Evolutionary conservation across 30 jellyfish, hydroid and myxozoan genomes (phyloP), one percentile per base, ranked within the genome.

Genomic region (Aurelia coerulea): DNA sequence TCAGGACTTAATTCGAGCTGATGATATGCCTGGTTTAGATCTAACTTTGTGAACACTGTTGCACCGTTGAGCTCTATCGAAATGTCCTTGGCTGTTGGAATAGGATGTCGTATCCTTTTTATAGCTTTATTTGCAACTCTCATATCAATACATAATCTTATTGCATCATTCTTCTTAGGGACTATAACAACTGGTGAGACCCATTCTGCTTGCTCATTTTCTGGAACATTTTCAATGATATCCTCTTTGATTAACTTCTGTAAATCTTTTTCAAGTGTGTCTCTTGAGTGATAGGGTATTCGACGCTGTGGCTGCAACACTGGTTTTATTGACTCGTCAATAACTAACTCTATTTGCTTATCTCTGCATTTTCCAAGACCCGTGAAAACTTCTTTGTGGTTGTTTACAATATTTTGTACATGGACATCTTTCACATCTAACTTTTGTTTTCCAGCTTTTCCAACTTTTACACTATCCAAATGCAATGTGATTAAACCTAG

Each of bases 101-200:
- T 84, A 1, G 84, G 65, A 59, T 84, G 80, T 19, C 88, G 75
- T 15, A 35, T 86, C 9, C 81, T 66, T 42, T 84, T 16, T 60
- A 84, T 34, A 19, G 80, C 93, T 49, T 71, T 50, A 29, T 84
- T 84, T 14, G 87, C 88, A 5, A 31, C 66, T 63, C 93, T 71
- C 93, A 73, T 84, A 46, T 84, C 86, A 14, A 84, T 72, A 59
- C 83, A 62, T 2, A 84, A 50, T 56, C 93, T 56, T 16, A 84
- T 52, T 32, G 60, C 66, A 71, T 23, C 86, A 32, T 35, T 66
- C 1, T 84, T 84, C 63, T 71, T 84, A 4, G 81, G 88, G 13
- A 73, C 84, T 3, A 46, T 67, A 7, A 53, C 65, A 6, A 84
- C 52, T 2, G 73, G 86, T 9, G 80, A 71, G 5, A 46, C 80